phyloP scores from a whole-genome alignment of 2,888 invertebrate species.

The Glyphotaelius pellucidus region DNA sequence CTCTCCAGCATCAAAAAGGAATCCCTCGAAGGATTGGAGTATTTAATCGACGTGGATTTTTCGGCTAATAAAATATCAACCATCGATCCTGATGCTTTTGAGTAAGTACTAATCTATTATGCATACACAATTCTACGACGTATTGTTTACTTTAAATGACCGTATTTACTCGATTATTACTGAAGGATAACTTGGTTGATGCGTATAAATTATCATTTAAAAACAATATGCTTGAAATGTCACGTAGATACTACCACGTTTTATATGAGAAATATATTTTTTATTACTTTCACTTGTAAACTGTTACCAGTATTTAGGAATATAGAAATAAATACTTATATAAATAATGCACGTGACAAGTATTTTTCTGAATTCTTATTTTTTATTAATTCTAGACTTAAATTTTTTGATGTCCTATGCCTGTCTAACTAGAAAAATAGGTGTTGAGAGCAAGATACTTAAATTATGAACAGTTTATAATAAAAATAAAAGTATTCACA shows the following conservation, averaged over 20 bases:
- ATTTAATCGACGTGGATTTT: constrained; percentile 84
- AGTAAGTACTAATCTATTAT: constrained; percentile 74
- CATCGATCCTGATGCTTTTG: constrained; percentile 82
- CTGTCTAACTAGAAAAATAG: too few species aligned
- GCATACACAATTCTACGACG: background rate
- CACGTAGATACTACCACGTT: background rate
- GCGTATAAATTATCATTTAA: background rate
- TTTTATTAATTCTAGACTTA: too few species aligned
- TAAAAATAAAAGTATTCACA: too few species aligned
- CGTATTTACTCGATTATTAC: background rate
- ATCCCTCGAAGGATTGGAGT: constrained; percentile 81
- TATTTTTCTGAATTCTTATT: too few species aligned
- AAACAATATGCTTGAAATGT: background rate
- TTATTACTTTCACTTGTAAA: too few species aligned
- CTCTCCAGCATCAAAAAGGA: constrained; percentile 79
- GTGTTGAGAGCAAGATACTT: too few species aligned
- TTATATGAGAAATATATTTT: too few species aligned
- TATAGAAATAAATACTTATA: too few species aligned
- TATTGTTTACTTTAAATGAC: background rate
- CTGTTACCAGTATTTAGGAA: too few species aligned
- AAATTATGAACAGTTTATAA: too few species aligned
- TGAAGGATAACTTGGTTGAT: background rate
- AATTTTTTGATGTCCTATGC: too few species aligned
- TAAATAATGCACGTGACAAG: too few species aligned
- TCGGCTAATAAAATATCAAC: constrained; percentile 81